phyloP scores from a whole-genome alignment of 2,797 vertebrate genomes.

The Phrynocephalus forsythii region DNA sequence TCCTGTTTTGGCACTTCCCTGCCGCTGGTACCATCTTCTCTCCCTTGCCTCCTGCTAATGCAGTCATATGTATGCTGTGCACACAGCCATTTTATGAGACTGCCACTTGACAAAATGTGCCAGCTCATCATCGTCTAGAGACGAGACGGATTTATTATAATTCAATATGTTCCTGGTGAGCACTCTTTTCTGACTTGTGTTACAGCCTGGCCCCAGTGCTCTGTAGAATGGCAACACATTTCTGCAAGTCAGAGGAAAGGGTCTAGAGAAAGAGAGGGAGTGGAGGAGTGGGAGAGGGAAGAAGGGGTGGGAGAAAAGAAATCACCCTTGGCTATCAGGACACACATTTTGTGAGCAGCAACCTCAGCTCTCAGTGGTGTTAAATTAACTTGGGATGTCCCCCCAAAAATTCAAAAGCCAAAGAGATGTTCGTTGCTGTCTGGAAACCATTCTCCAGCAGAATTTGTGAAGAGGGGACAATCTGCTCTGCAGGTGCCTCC shows the following conservation, averaged over 20 bases:
- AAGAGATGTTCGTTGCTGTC: background rate
- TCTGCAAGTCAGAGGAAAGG: conserved; percentile 44
- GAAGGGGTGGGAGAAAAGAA: background rate
- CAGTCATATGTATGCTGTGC: conserved; percentile 75
- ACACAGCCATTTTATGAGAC: conserved; percentile 72
- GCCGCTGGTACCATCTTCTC: conserved; percentile 59
- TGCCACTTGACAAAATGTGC: conserved; percentile 79
- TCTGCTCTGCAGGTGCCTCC: background rate
- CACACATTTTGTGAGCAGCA: conserved; percentile 49
- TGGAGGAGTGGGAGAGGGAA: background rate
- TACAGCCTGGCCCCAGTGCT: conserved; percentile 67
- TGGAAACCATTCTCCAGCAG: conserved; percentile 29
- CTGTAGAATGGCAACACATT: conserved; percentile 73
- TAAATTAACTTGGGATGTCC: conserved; percentile 57
- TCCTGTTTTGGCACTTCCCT: conserved; percentile 66
- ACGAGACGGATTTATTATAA: conserved; percentile 79
- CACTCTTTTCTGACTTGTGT: conserved; percentile 73
- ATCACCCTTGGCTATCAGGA: conserved; percentile 33
- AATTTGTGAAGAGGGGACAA: conserved; percentile 31
- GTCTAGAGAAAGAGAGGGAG: background rate
- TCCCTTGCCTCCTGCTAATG: conserved; percentile 64
- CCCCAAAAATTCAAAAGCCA: conserved; percentile 37
- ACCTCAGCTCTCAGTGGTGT: conserved; percentile 5
- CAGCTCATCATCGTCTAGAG: conserved; percentile 78
- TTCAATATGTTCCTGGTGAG: conserved; percentile 77